Evolutionary conservation across 2,113 vertebrate species (phyloP).

Genomic region (Pandion haliaetus): DNA sequence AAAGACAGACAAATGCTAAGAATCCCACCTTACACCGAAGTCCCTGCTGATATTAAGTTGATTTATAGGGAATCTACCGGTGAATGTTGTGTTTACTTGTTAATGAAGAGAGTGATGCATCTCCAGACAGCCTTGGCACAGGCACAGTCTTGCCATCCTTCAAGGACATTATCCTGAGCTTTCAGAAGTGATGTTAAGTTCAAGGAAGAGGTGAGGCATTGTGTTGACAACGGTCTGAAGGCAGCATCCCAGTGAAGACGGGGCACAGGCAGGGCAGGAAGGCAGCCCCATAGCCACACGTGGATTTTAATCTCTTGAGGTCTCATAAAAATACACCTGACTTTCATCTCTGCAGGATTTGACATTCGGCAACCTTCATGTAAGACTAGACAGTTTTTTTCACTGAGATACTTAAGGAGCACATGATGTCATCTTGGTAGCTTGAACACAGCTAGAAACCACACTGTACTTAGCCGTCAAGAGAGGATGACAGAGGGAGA

Average conservation of each 20-base stretch:
- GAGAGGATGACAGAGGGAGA: not conserved
- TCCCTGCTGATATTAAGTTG: not conserved
- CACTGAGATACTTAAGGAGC: not conserved
- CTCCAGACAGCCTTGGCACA: not conserved
- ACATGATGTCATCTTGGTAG: not conserved
- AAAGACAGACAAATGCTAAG: not conserved
- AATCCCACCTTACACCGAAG: not conserved
- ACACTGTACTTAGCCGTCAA: not conserved
- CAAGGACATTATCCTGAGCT: not conserved
- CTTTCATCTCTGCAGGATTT: not conserved
- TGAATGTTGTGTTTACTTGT: not conserved
- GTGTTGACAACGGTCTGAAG: accelerated
- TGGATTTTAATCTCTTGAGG: not conserved
- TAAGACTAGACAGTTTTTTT: not conserved
- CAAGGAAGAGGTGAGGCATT: not conserved
- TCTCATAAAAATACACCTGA: not conserved
- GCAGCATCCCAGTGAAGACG: not conserved
- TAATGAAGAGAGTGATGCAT: not conserved
- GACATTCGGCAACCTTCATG: not conserved
- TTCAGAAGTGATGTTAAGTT: not conserved
- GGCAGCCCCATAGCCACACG: not conserved
- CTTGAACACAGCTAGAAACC: not conserved
- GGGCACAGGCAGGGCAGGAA: not conserved
- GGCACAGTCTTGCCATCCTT: not conserved
- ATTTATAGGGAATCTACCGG: not conserved